Evolutionary conservation across 1,140 invertebrate species (phyloP), one percentile per base, ranked within the genome.

Genomic region (Elymnias hypermnestra): DNA sequence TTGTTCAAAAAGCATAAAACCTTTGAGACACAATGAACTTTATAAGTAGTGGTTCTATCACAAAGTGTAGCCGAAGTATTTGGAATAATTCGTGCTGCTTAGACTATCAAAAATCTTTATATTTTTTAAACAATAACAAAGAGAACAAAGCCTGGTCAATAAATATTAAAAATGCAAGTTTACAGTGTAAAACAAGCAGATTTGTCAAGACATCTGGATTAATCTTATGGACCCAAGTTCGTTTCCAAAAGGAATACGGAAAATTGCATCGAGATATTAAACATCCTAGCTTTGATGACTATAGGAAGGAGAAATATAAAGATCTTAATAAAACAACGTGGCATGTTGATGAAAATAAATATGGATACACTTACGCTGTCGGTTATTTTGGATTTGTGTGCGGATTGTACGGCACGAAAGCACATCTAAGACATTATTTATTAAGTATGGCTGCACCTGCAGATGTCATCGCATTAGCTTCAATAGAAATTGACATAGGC

Each of bases 381-480:
- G 66, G 70, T 4, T 68, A 66, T 48, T 66, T 81, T 41, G 77
- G 75, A 2, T 37, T 68, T 3, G 31, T 82, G 1, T 45, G 50
- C 35, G 68, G 60, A 19, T 53, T 55, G 15, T 84, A 84, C 31
- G 53, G 41, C 0, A 12, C 55, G 2, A 83, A 84, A 60, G 26
- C 62, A 3, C 44, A 67, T 17, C 25, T 67, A n/a, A 56, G 44
- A 21, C 66, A 82, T 41, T 75, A 53, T 5, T 12, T 81, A 26
- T 19, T 42, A 4, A 74, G 23, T 10, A 82, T 84, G 78, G 39
- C 40, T 1, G 63, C 78, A 6, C 39, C 78, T 0, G 70, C 72
- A 9, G 81, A 84, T 39, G 75, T 83, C 8, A 23, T 79, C 0
- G 81, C 81, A 2, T 17, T 83, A 25, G 72, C 78, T 12, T 40